Conservation (phyloP, 2,888 invertebrate species). For the Drosophila paracracens region DNA sequence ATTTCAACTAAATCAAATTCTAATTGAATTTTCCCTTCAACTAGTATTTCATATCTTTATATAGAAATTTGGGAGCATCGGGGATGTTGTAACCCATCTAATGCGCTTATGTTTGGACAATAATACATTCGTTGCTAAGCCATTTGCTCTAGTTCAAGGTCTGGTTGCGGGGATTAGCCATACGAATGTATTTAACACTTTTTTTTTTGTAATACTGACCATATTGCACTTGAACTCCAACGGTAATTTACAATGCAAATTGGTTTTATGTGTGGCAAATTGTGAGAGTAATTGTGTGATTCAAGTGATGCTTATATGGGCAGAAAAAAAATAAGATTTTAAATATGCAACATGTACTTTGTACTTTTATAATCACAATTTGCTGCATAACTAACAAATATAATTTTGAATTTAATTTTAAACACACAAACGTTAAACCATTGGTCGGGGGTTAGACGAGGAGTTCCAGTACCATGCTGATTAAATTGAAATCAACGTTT, state of each 20-base stretch:
- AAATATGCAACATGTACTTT: neutral
- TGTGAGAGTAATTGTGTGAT: neutral
- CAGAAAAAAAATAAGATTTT: neutral
- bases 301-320: neutral
- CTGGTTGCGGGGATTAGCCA: conserved; percentile 7
- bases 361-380: neutral
- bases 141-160: conserved; percentile 9
- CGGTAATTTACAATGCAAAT: neutral
- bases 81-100: neutral
- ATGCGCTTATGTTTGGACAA: neutral
- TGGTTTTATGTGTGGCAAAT: neutral
- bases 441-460: neutral
- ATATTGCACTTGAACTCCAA: neutral
- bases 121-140: neutral
- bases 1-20: neutral
- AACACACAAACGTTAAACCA: neutral
- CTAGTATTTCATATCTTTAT: neutral
- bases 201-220: neutral
- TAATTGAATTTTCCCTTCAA: neutral
- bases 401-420: neutral
- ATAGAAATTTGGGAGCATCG: neutral
- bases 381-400: neutral
- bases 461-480: neutral
- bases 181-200: neutral
- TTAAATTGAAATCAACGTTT: neutral